phyloP scores from a whole-genome alignment of 2,113 vertebrate genomes.

The Epinephelus fuscoguttatus region DNA sequence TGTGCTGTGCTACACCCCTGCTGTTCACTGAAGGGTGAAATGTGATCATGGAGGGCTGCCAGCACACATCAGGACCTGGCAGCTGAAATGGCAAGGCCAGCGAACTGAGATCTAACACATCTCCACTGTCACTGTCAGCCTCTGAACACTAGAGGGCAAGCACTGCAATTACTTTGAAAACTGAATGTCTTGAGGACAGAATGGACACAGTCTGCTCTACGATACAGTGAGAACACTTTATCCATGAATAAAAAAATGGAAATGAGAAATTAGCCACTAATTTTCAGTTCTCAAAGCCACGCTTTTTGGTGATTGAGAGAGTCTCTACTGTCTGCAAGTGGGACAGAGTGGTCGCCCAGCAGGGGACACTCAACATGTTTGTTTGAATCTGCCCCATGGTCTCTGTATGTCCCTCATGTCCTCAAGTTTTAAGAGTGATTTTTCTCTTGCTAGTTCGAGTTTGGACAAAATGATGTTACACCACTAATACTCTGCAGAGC shows the following conservation, averaged over 20 bases:
- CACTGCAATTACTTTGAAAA: constrained; percentile 10
- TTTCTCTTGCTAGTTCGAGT: too few relatives aligned
- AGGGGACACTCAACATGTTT: background rate
- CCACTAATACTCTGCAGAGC: too few relatives aligned
- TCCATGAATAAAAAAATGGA: background rate
- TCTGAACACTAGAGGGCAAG: constrained; percentile 69
- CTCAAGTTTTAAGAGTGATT: background rate
- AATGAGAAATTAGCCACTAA: background rate
- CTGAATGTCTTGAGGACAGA: background rate
- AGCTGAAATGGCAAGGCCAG: constrained; percentile 65
- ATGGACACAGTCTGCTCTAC: too few relatives aligned
- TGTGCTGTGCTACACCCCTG: constrained; percentile 71
- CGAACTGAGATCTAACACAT: constrained; percentile 41
- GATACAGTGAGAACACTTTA: background rate
- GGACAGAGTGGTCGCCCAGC: background rate
- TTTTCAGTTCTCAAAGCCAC: too few relatives aligned
- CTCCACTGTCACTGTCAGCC: constrained; percentile 19
- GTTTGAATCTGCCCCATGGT: background rate
- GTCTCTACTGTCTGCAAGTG: too few relatives aligned
- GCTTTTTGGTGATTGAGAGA: background rate
- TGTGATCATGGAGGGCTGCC: constrained; percentile 78
- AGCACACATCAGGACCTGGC: constrained; percentile 71
- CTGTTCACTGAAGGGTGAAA: constrained; percentile 76
- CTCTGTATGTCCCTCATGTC: background rate
- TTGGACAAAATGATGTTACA: too few relatives aligned